A percentile compares a stretch with the other conserved stretches of the same genome.
Conservation (phyloP, 2,888 invertebrate genomes). For the Quadriops clusia region DNA sequence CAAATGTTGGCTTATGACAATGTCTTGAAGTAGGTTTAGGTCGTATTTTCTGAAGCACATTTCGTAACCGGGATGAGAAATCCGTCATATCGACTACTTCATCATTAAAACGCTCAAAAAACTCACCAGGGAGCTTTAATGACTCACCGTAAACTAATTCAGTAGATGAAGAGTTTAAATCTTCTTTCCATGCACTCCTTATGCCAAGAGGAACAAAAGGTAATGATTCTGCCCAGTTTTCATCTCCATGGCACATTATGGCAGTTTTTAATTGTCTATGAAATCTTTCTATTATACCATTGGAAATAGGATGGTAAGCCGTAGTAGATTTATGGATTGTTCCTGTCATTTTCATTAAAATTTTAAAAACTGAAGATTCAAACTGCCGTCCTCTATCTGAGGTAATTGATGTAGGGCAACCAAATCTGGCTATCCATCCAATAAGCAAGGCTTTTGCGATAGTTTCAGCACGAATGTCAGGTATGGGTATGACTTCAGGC, state of each 20-base stretch:
- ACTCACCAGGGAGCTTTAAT: background rate
- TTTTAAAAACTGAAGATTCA: background rate
- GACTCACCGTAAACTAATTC: background rate
- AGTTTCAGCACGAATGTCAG: background rate
- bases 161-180: background rate
- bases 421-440: background rate
- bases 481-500: slow-evolving; percentile 1
- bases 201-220: background rate
- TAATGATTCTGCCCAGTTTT: background rate
- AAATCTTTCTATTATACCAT: slow-evolving; percentile 1
- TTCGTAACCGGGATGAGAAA: no score
- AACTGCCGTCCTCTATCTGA: background rate
- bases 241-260: background rate
- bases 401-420: background rate
- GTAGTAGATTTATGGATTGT: background rate
- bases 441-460: background rate
- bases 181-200: background rate
- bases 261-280: slow-evolving; percentile 1
- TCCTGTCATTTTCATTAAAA: background rate
- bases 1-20: no score
- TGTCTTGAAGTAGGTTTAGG: no score
- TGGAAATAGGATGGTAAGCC: slow-evolving; percentile 1
- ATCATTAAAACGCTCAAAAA: no score
- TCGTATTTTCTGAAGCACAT: no score
- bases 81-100: no score